These are phyloP conservation scores for Streblospio benedicti DNA, from an alignment of 1,140 invertebrate genomes.

Conservation along the genomic window DNA sequence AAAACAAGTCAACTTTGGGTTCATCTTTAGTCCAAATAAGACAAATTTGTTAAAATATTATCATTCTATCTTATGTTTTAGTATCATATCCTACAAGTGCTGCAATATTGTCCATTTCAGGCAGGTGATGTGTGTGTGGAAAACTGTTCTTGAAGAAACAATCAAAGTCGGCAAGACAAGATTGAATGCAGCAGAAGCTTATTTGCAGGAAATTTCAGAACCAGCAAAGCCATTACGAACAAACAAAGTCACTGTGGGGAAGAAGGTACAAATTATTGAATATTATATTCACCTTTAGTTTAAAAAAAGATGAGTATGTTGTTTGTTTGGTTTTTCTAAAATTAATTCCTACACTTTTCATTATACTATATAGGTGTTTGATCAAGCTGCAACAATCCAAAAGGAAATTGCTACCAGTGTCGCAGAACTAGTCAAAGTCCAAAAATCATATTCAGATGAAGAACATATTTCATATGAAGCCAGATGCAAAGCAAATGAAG, in stretches of 20 bases:
- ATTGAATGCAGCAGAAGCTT: conserved; percentile 83
- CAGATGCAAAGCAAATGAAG: conserved; percentile 84
- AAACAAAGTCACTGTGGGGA: conserved; percentile 74
- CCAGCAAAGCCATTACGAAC: conserved; percentile 75
- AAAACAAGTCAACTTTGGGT: no score
- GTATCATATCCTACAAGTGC: no score
- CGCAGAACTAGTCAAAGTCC: conserved; percentile 82
- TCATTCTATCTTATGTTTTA: no score
- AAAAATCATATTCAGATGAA: conserved; percentile 90
- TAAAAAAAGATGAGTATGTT: no score
- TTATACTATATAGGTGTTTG: conserved; percentile 56
- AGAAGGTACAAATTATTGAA: conserved; percentile 59
- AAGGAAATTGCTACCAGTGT: conserved; percentile 76
- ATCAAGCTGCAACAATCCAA: conserved; percentile 76
- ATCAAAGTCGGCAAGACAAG: conserved; percentile 83
- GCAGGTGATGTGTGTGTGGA: conserved; percentile 68
- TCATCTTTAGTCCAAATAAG: no score
- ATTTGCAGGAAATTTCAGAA: conserved; percentile 86
- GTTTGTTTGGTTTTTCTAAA: no score
- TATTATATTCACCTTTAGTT: neutral
- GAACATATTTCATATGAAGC: conserved; percentile 91
- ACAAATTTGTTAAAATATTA: no score
- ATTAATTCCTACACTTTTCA: neutral
- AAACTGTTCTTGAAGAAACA: conserved; percentile 86
- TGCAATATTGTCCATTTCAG: no score